Evolutionary conservation across 2,888 invertebrate species (phyloP), one percentile per base, ranked within the genome.

Genomic region (Apotomis turbidana): DNA sequence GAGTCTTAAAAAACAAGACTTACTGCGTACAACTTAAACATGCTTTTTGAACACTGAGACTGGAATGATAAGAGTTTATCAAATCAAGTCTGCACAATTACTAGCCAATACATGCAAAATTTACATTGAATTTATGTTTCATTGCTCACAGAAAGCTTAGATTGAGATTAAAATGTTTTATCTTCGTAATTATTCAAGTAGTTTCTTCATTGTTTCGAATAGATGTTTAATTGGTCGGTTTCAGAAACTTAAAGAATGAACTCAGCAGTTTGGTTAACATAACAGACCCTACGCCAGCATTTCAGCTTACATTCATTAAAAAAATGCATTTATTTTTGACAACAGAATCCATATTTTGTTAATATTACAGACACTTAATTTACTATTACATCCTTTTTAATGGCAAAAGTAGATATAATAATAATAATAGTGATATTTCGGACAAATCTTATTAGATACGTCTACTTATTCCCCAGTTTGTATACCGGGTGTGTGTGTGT

Each of bases 91-190:
- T 52, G 0, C 36, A 36, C 49, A 15, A 8, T 62, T 9, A 51
- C 51, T 62, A 49, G 15, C n/a, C n/a, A 38, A 63, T 10, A 5
- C 44, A 3, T 67, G 57, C 5, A 54, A 63, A 63, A 66, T 57
- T 57, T 46, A 66, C 66, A 60, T 71, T 60, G 44, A 66, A 66
- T 70, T 61, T 69, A 61, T 13, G 58, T 64, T 41, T 13, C 27
- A 13, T 46, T 49, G 54, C 41, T 27, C 51, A 8, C 46, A 62
- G n/a, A 52, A 10, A 13, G 52, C 52, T 52, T 9, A 38, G 52
- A 62, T 62, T 13, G 38, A 52, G 63, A 52, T 52, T 54, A 61
- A 46, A 27, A 44, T 9, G 13, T 49, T 58, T 41, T 41, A 70
- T 58, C 57, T 15, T 49, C 27, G 57, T 63, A 12, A 63, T 70